Base-by-base conservation (phyloP, 1,140 invertebrate species). In the Marisa cornuarietis region DNA sequence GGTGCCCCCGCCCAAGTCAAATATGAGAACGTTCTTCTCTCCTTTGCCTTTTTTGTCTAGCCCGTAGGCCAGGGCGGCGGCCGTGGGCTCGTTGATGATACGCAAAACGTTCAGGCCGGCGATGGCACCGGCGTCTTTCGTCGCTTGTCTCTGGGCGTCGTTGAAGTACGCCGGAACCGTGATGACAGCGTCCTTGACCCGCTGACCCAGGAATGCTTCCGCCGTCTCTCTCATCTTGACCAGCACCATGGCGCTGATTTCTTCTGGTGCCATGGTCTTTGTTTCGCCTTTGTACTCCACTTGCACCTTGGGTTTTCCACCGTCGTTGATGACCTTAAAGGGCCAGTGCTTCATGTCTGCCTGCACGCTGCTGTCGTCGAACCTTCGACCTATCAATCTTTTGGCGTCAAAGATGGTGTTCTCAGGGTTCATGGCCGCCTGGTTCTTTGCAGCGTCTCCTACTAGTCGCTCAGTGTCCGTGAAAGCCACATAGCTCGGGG, bases 301-400 rank as follows among this genome's bases (percentile, higher is more conserved):
- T 93, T 94, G 83, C 95, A 97, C 92, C 95, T 97, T 90, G 93
- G 92, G 96, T 65, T 86, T 87, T 16, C 82, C 81, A 54, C 79
- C 82, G 51, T 86, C 84, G 78, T 88, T 86, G 22, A 87, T 79
- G 26, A 89, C 85, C 71, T 83, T 86, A 91, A 99, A 99, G 4
- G 97, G 91, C 91, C 97, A 99, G 90, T 98, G 96, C 80, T 91
- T 98, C 96, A 98, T 98, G 88, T 99, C 97, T 14, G 65, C 81
- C 79, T 83, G 82, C 24, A 83, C 79, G 24, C 75, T 78, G 42
- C 42, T 71, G 69, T 83, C 82, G 11, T 58, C 68, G 58, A 81
- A 83, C 63, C 80, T 72, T 51, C 82, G 76, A 9, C 82, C 82
- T 26, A 83, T 81, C n/a, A 84, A 58, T 58, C 83, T 61, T 74